Base-by-base conservation (phyloP, 1,140 invertebrate species). In the Myzus persicae region DNA sequence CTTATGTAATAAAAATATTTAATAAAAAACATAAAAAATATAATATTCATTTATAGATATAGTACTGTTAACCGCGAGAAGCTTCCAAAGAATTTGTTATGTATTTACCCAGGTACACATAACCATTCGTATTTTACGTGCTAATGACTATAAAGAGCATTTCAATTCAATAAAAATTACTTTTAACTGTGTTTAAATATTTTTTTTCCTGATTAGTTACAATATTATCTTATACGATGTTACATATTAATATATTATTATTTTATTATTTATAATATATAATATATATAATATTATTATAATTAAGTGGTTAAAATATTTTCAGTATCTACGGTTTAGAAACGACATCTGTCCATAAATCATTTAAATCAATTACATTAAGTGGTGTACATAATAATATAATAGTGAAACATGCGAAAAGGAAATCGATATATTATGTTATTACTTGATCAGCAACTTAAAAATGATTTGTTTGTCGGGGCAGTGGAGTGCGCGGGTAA, bases 341-440 rank as follows among this genome's bases (percentile, higher is more conserved):
- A 67, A 67, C 14, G n/a, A 20, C 8, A n/a, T 14, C 2, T 5
- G 14, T 18, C 31, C n/a, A 76, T 76, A 76, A 76, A 76, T n/a
- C 59, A 76, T 76, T 76, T n/a, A 76, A n/a, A 76, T 76, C 59
- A 76, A 76, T 76, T 76, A 76, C 14, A 76, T 76, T 76, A n/a
- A 76, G 59, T 76, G 59, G n/a, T 18, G 59, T n/a, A 20, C 18
- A n/a, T 76, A 76, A 76, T 36, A n/a, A 76, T n/a, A 76, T 67
- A 67, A 76, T 18, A n/a, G 26, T 3, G 26, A 31, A 22, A n/a
- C 31, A 76, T 76, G 31, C 59, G 14, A 76, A 76, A n/a, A 76
- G 11, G 18, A 76, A n/a, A 76, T 76, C 59, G 59, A 76, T 76
- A n/a, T 9, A 44, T 8, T n/a, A n/a, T 76, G 59, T 76, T 76